Base-by-base conservation (phyloP, 2,113 vertebrate genomes). In the Tautogolabrus adspersus region DNA sequence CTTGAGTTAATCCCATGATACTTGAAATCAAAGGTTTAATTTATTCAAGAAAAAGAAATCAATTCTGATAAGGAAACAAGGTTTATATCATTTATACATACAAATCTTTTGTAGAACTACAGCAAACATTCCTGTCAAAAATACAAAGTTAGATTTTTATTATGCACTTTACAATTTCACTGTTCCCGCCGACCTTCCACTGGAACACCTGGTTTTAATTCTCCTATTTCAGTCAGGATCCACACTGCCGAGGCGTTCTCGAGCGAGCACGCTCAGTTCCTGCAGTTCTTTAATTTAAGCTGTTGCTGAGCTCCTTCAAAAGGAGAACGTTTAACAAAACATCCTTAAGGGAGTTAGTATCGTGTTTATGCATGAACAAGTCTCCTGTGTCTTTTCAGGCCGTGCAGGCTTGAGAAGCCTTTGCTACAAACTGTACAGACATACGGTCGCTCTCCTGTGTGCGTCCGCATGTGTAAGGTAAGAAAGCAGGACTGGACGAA, bases 401-500 rank as follows among this genome's bases (percentile, higher is more conserved):
- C 92, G 4, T 93, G 92, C 74, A 93, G 56, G 65, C 92, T 93
- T 8, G 92, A 89, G 65, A 93, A 93, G 40, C 83, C 92, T 34
- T 91, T 93, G 55, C 1, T 88, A 64, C 92, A 93, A 7, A 87
- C 54, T 2, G 82, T 2, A 12, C 92, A 93, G 9, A 91, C 85
- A 18, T 93, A 93, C 0, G 92, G 92, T 21, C 91, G 83, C 66
- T 93, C 92, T 22, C 92, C 92, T 0, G 92, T 93, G 13, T 93
- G 92, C 22, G 91, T 92, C 21, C 92, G 82, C 92, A 93, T 93
- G 77, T 93, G 92, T 40, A 93, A 66, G 15, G 92, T 93, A 0
- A 93, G 91, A 59, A 93, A 93, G 63, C 92, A 92, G 5, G 91
- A 92, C 74, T 93, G 92, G 22, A 93, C 92, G 2, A 93, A 93